phyloP scores from a whole-genome alignment of 2,797 vertebrate species.

The Acridotheres tristis region DNA sequence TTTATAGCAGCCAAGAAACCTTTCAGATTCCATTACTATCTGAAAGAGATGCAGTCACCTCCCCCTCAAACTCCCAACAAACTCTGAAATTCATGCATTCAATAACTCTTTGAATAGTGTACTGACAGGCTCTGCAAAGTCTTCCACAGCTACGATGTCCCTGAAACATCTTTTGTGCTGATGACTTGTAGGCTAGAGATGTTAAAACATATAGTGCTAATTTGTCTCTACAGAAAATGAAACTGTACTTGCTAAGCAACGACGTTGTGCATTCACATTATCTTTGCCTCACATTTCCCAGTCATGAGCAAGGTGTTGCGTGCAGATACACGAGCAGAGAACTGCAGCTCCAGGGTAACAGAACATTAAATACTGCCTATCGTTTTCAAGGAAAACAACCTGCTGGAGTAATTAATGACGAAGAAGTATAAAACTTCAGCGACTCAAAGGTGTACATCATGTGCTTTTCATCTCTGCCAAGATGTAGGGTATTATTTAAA shows the following conservation, averaged over 20 bases:
- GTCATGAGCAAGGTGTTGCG: background rate
- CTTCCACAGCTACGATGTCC: background rate
- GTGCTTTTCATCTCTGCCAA: background rate
- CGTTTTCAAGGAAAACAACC: background rate
- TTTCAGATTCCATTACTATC: background rate
- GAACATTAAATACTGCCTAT: background rate
- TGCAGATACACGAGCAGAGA: background rate
- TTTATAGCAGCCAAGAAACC: background rate
- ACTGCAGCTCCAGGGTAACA: background rate
- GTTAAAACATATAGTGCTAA: background rate
- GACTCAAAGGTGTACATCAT: background rate
- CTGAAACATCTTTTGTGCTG: background rate
- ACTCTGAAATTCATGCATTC: background rate
- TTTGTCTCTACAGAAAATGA: background rate
- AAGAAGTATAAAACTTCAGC: background rate
- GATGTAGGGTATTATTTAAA: background rate
- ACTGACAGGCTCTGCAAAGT: background rate
- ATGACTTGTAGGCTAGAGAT: background rate
- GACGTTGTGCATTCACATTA: background rate
- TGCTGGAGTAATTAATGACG: background rate
- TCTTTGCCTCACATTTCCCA: slow-evolving; percentile 21
- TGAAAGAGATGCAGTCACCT: background rate
- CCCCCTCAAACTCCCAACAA: background rate
- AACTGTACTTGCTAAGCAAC: background rate
- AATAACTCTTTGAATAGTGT: background rate